These are phyloP conservation scores for Steinernema feltiae DNA, from an alignment of 1,140 invertebrate species.

Conservation along the genomic window DNA sequence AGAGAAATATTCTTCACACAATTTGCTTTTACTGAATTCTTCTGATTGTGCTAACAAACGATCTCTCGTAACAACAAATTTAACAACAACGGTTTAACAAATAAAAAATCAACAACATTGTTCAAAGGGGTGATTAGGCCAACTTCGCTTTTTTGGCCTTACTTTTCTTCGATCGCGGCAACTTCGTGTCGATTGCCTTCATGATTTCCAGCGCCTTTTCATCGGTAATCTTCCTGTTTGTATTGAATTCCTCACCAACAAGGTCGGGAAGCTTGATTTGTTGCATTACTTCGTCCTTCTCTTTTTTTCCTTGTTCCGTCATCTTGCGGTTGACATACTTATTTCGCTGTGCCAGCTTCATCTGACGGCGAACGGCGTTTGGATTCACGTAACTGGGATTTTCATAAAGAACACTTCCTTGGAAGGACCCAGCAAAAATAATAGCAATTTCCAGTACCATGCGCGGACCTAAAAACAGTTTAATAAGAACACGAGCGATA, in stretches of 20 bases:
- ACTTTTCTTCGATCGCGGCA: not conserved
- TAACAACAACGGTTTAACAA: conserved; percentile 2
- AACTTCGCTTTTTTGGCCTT: not conserved
- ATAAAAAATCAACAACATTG: not conserved
- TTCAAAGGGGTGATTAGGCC: not conserved
- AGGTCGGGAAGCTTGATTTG: conserved; percentile 4
- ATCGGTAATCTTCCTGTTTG: not conserved
- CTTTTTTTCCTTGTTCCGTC: not conserved
- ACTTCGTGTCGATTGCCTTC: not conserved
- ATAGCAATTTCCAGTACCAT: conserved; percentile 92
- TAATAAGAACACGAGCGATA: conserved; percentile 21
- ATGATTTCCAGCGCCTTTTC: not conserved
- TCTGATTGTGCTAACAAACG: not conserved
- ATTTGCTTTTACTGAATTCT: conserved; percentile 78
- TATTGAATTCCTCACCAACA: not conserved
- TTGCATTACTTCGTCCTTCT: not conserved
- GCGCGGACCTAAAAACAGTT: conserved; percentile 68
- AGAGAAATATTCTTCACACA: conserved; percentile 80
- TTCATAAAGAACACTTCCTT: conserved; percentile 81
- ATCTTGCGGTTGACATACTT: conserved; percentile 2
- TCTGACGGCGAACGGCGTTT: conserved; percentile 59
- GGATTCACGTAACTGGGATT: conserved; percentile 88
- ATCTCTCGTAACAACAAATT: not conserved
- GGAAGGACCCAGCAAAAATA: conserved; percentile 88
- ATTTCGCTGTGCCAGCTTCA: conserved; percentile 15